Percentiles rank a stretch among this genome's conserved stretches.
Evolutionary conservation across 2,888 invertebrate species (phyloP).

Genomic region (Adineta ricciae): DNA sequence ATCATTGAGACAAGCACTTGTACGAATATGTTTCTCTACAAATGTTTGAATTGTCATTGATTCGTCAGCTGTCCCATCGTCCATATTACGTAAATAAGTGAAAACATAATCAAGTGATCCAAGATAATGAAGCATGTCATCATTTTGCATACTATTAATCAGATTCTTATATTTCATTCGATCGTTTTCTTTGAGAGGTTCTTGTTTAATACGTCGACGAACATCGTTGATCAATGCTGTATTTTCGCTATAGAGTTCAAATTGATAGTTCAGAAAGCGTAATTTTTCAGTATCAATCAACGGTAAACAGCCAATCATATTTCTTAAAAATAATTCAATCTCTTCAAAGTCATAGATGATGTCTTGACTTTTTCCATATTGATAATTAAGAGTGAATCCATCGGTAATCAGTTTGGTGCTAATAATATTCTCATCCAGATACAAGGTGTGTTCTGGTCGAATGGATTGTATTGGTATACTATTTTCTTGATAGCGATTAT

Average conservation of each 20-base stretch:
- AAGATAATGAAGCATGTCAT: constrained; percentile 13
- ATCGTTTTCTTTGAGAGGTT: not conserved
- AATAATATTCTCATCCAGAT: not conserved
- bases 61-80: not conserved
- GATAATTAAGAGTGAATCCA: not conserved
- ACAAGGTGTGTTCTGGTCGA: not conserved
- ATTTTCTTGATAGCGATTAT: not conserved
- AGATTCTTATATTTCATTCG: constrained; percentile 2
- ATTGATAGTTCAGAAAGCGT: constrained; percentile 10
- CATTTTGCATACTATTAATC: not conserved
- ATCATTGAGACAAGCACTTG: not conserved
- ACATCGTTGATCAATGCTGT: not conserved
- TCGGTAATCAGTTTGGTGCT: not conserved
- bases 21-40: not conserved
- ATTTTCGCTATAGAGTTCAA: constrained; percentile 13
- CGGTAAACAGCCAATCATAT: not conserved
- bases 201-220: not conserved
- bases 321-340: constrained; percentile 1
- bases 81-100: constrained; percentile 6
- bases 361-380: not conserved
- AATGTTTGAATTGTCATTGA: not conserved
- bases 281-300: constrained; percentile 4
- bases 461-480: not conserved
- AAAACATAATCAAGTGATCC: constrained; percentile 15
- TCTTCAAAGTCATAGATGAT: constrained; percentile 20